Percentiles rank a stretch among this genome's conserved stretches.
phyloP scores from a whole-genome alignment of 2,888 invertebrate species.

The Drosophila koepferae region DNA sequence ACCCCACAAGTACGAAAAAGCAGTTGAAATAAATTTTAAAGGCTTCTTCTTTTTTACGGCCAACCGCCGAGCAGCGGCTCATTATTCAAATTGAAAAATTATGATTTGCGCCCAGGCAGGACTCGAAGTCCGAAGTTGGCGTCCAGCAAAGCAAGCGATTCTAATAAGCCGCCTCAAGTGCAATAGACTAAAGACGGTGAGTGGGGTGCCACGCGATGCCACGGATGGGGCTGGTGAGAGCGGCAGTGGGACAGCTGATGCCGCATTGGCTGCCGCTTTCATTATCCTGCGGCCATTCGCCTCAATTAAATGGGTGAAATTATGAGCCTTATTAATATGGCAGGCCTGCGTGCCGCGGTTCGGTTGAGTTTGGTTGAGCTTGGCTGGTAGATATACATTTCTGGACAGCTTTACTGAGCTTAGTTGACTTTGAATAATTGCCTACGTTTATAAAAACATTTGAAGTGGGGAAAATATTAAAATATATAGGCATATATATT shows the following conservation, averaged over 20 bases:
- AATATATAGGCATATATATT: neutral
- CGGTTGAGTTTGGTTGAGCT: neutral
- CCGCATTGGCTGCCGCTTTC: conserved; percentile 50
- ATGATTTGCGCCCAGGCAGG: conserved; percentile 68
- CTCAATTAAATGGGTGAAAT: conserved; percentile 67
- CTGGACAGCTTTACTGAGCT: conserved; percentile 33
- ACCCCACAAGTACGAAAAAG: conserved; percentile 40
- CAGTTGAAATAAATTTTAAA: conserved; percentile 75
- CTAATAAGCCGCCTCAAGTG: conserved; percentile 77
- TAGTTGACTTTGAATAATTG: conserved; percentile 56
- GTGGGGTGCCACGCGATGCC: neutral
- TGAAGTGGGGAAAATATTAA: neutral
- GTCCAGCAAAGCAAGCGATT: conserved; percentile 62
- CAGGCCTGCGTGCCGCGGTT: conserved; percentile 1
- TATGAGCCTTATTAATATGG: conserved; percentile 68
- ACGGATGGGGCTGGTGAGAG: neutral
- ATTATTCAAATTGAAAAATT: conserved; percentile 80
- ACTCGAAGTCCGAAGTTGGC: conserved; percentile 57
- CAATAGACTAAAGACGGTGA: conserved; percentile 43
- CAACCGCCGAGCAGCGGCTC: conserved; percentile 57
- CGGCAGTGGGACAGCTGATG: conserved; percentile 40
- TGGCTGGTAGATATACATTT: neutral
- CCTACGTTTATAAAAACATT: conserved; percentile 20
- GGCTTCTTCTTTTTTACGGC: conserved; percentile 56
- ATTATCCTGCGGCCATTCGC: conserved; percentile 67